Evolutionary conservation across 2,113 vertebrate genomes (phyloP), one percentile per base, ranked within the genome.

Genomic region (Ciconia maguari): DNA sequence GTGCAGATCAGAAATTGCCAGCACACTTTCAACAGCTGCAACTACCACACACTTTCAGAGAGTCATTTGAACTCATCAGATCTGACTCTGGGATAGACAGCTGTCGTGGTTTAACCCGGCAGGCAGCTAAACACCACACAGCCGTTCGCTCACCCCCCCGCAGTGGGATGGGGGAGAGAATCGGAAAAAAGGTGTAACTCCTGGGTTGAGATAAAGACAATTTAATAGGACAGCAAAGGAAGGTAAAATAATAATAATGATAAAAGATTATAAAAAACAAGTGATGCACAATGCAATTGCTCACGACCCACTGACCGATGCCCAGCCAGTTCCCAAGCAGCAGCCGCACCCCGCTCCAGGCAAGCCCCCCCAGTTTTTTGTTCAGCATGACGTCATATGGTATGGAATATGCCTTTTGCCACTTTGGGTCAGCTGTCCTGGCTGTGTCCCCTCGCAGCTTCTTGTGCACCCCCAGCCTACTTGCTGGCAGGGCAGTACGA

Each of bases 1-100:
- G 86, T 77, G 91, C 89, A 92, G 87, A 88, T 92, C 90, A 94
- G 94, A 96, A 94, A 91, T 51, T 82, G 90, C 86, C 48, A 0
- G 42, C 10, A 2, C 0, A 14, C 83, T 90, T 87, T 92, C 90
- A 92, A 46, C 92, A 96, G 95, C 96, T 96, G 94, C 95, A 96
- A 58, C 76, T 90, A 87, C 94, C 69, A 41, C 60, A 90, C 68
- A 42, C 79, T 93, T 90, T 77, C 76, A 87, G 75, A 61, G 48
- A 91, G 78, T 78, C 68, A 83, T 93, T 38, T 81, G 80, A 94
- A 94, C 88, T 75, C 88, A 83, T 81, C 69, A 54, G 64, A 24
- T 78, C 94, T 14, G 41, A 60, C 76, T 88, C 14, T 4, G 83
- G 80, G 72, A 66, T 25, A 86, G 83, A 60, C 51, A 36, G n/a